Evolutionary conservation across 2,797 vertebrate species (phyloP), one percentile per base, ranked within the genome.

Genomic region (Melanotaenia boesemani): DNA sequence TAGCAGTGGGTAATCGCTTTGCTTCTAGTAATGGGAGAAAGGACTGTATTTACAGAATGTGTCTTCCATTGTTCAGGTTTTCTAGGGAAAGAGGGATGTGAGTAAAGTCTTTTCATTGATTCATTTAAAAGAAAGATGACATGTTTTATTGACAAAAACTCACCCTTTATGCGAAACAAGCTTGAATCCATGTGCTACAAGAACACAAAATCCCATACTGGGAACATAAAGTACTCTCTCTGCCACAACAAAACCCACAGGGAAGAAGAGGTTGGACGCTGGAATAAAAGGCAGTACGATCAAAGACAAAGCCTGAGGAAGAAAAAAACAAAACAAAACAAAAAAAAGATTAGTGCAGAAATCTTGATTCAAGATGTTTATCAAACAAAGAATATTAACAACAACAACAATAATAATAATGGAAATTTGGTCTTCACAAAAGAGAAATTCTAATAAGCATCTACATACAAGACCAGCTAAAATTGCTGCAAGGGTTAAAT

Each of bases 121-220:
- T 18, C 16, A 41, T 46, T 46, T 46, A 46, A 18, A 46, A 46
- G 41, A 46, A 46, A 46, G 41, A 46, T 6, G 13, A 46, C 41
- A 18, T 46, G 41, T 46, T 46, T 46, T n/a, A 46, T 7, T 8
- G 20, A 48, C 18, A 2, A n/a, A 11, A 26, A 75, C 90, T 94
- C 87, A 99, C 98, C 96, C 94, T 94, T 93, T 97, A 56, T 91
- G 94, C 11, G 95, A 94, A 76, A 98, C 82, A 32, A 96, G 96
- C 89, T 93, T 95, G 95, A 98, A 98, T 67, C 98, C 98, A 69
- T 98, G 97, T 18, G 96, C 97, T 64, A 99, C 95, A 57, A 99
- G 93, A 82, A 99, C 95, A 88, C 98, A 99, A 92, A 99, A 99
- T 46, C 98, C 98, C 98, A 99, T 99, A 79, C 98, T 99, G 74